phyloP scores from a whole-genome alignment of 2,113 vertebrate species.

The Salvelinus namaycush region DNA sequence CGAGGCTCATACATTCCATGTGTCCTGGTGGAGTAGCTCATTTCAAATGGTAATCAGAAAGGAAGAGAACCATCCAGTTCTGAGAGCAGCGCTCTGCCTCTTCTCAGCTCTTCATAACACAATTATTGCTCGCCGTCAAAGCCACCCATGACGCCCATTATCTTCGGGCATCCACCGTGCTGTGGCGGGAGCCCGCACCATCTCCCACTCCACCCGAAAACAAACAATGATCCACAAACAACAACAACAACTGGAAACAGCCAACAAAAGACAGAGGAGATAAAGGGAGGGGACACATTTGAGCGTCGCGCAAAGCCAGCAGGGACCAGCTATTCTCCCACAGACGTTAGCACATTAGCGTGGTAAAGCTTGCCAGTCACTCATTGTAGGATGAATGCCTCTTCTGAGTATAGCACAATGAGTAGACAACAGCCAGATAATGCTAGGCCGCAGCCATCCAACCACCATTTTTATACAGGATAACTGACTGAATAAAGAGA shows the following conservation, averaged over 20 bases:
- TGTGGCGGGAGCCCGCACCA: constrained; percentile 35
- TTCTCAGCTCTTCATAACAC: constrained; percentile 27
- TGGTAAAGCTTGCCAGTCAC: not conserved
- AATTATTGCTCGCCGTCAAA: constrained; percentile 41
- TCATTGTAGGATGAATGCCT: not conserved
- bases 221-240: constrained; percentile 46
- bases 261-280: constrained; percentile 12
- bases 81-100: constrained; percentile 9
- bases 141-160: constrained; percentile 49
- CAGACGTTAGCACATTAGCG: not conserved
- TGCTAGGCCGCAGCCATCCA: not conserved
- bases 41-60: constrained; percentile 47
- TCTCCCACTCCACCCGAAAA: constrained; percentile 15
- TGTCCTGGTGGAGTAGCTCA: constrained; percentile 9
- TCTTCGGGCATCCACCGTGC: constrained; percentile 33
- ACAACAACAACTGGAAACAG: constrained; percentile 28
- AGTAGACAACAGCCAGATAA: not conserved
- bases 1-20: not conserved
- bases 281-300: constrained; percentile 18
- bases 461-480: not conserved
- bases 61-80: constrained; percentile 35
- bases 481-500: not conserved
- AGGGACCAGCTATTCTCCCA: not conserved
- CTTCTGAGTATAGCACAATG: not conserved
- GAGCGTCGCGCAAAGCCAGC: constrained; percentile 19